Evolutionary conservation across 2,113 vertebrate genomes (phyloP).

Genomic region (Ceyx cyanopectus): DNA sequence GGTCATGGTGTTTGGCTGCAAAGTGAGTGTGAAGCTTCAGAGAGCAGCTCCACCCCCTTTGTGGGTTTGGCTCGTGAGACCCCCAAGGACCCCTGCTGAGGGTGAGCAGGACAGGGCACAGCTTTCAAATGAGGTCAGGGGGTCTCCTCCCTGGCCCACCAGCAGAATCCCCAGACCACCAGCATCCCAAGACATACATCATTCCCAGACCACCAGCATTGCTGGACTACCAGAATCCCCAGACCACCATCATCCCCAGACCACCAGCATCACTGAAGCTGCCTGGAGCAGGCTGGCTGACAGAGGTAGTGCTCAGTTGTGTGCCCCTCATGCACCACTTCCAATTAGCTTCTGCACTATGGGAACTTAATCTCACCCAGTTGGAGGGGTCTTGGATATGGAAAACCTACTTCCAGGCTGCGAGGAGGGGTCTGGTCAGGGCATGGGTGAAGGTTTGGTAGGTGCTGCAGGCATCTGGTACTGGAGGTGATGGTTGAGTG

Average conservation of each 20-base stretch:
- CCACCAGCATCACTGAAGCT: not conserved
- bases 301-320: accelerated
- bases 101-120: not conserved
- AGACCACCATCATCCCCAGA: accelerated
- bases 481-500: accelerated
- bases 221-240: not conserved
- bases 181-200: not conserved
- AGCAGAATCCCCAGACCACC: accelerated
- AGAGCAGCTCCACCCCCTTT: accelerated
- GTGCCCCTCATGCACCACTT: not conserved
- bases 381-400: not conserved
- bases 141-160: accelerated
- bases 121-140: not conserved
- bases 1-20: not conserved
- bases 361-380: not conserved
- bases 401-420: not conserved
- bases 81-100: not conserved
- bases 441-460: not conserved
- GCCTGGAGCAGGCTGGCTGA: not conserved
- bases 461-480: not conserved
- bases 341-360: not conserved
- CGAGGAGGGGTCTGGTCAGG: not conserved
- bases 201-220: not conserved
- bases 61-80: not conserved
- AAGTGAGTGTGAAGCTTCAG: not conserved